phyloP scores from a whole-genome alignment of 2,113 vertebrate species.

The Megaleporinus macrocephalus region DNA sequence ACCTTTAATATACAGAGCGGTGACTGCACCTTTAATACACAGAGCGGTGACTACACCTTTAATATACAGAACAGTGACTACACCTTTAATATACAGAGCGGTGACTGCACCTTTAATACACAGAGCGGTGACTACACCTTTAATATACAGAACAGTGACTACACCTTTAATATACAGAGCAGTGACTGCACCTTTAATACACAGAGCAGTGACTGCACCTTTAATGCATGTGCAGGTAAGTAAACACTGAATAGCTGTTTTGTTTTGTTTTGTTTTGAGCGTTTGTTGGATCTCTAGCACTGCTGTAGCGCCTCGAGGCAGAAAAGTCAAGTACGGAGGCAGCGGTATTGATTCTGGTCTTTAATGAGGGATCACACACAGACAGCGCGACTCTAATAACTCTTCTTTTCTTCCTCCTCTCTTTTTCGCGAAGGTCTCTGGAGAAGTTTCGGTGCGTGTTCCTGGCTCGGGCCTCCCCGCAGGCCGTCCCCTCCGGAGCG shows the following conservation, averaged over 20 bases:
- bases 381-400: neutral
- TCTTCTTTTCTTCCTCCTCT: slow-evolving; percentile 27
- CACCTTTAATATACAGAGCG: too few species aligned
- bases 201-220: too few species aligned
- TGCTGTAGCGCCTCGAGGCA: neutral
- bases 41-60: too few species aligned
- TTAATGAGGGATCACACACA: slow-evolving; percentile 30
- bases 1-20: too few species aligned
- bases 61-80: too few species aligned
- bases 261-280: neutral
- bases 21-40: too few species aligned
- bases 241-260: neutral
- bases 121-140: too few species aligned
- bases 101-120: too few species aligned
- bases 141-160: too few species aligned
- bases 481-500: slow-evolving; percentile 34
- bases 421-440: neutral
- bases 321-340: slow-evolving; percentile 18
- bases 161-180: too few species aligned
- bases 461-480: slow-evolving; percentile 26
- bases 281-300: neutral
- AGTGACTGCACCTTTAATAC: too few species aligned
- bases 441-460: neutral
- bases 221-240: too few species aligned
- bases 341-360: slow-evolving; percentile 33